Evolutionary conservation across 2,113 vertebrate genomes (phyloP), one percentile per base, ranked within the genome.

Genomic region (Madoqua kirkii): DNA sequence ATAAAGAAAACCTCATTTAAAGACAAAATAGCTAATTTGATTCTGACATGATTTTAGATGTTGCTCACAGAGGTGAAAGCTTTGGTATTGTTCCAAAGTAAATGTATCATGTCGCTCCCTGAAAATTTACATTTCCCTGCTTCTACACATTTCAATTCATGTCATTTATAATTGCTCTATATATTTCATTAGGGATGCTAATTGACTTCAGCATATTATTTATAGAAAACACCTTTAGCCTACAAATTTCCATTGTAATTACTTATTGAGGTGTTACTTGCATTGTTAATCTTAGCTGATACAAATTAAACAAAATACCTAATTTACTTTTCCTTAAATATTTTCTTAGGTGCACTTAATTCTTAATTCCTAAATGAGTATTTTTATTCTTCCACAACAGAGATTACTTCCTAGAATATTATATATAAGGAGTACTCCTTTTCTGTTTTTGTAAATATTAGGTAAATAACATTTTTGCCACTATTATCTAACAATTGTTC

Each of bases 131-230:
- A 62, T 78, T 89, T 50, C 19, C 31, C 3, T 88, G 54, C 21
- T 93, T 93, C 96, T 95, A 60, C 43, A 97, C 59, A 74, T 95
- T 97, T 97, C 64, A 84, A 85, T 95, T 97, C 90, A 93, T 95
- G 85, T 89, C 89, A 92, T 87, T 97, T 93, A 93, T 43, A 92
- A n/a, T 78, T 86, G 64, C 74, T 92, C 74, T 95, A 45, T 96
- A 93, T 87, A 96, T 97, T 97, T 97, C 79, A 97, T 98, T 97
- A 89, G 27, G n/a, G 89, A 85, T 95, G 43, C 29, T 96, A 97
- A 97, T 96, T 97, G 82, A 94, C 97, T 84, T 94, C 78, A 97
- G 25, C 71, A 91, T 57, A 97, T 87, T 94, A 97, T 93, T 97
- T 98, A 95, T 94, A 95, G 91, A 97, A 94, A 97, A 95, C 27